Conservation (phyloP, 2,888 invertebrate species). For the Sepiola atlantica region DNA sequence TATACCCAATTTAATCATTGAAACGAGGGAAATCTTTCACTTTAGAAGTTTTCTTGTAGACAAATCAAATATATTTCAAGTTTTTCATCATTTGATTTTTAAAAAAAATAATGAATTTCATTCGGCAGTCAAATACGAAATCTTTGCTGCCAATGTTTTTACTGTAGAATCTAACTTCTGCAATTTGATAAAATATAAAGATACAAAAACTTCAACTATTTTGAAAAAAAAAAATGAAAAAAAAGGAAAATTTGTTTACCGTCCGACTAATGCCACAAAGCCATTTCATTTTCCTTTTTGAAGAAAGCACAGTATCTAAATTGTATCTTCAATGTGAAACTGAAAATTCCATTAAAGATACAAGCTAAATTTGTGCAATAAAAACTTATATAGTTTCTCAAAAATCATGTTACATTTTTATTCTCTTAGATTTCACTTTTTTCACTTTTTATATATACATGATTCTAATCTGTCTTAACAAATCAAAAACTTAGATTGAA, state of each 20-base stretch:
- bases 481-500: background rate
- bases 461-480: too few relatives aligned
- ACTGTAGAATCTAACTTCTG: background rate
- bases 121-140: background rate
- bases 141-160: background rate
- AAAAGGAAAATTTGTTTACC: background rate
- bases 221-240: background rate
- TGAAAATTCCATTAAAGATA: background rate
- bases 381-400: background rate
- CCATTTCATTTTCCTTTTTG: background rate
- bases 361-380: background rate
- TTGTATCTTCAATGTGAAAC: background rate
- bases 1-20: background rate
- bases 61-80: background rate
- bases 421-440: background rate
- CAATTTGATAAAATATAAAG: background rate
- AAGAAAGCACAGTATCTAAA: background rate
- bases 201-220: background rate
- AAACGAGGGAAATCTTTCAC: background rate
- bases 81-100: background rate
- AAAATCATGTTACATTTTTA: background rate
- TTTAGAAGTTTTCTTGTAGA: background rate
- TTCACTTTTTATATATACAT: background rate
- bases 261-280: slow-evolving; percentile 16
- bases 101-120: background rate